These are phyloP conservation scores for Charina bottae DNA, from an alignment of 2,113 vertebrate species.

Conservation along the genomic window DNA sequence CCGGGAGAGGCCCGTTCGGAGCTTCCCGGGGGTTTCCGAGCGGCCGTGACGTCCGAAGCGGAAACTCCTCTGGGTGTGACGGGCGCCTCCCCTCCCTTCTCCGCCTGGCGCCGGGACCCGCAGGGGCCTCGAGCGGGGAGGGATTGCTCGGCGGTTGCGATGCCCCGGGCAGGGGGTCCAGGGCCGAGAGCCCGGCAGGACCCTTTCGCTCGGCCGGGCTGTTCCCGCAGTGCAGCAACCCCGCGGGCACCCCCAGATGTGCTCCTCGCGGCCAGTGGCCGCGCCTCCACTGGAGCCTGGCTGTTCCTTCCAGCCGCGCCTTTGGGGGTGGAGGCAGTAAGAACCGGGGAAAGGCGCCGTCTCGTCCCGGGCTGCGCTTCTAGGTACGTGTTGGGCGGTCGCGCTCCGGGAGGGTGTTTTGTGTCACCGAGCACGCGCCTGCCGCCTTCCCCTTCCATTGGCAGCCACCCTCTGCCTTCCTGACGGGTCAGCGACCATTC, in stretches of 20 bases:
- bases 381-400: no score
- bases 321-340: background rate
- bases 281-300: background rate
- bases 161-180: background rate
- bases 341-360: background rate
- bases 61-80: background rate
- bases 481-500: no score
- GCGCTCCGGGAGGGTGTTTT: no score
- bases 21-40: background rate
- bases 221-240: no score
- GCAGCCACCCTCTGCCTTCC: no score
- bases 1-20: no score
- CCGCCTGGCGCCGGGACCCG: no score
- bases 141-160: background rate
- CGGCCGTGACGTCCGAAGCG: background rate
- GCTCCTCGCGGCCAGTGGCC: background rate
- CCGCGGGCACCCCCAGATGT: no score
- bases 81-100: background rate
- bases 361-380: background rate
- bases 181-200: background rate
- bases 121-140: background rate
- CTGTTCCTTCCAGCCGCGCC: background rate
- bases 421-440: no score
- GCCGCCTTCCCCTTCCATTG: no score
- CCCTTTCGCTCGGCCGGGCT: no score